These are phyloP conservation scores for Drosophila gunungcola DNA, from an alignment of 1,140 invertebrate genomes.

Conservation along the genomic window DNA sequence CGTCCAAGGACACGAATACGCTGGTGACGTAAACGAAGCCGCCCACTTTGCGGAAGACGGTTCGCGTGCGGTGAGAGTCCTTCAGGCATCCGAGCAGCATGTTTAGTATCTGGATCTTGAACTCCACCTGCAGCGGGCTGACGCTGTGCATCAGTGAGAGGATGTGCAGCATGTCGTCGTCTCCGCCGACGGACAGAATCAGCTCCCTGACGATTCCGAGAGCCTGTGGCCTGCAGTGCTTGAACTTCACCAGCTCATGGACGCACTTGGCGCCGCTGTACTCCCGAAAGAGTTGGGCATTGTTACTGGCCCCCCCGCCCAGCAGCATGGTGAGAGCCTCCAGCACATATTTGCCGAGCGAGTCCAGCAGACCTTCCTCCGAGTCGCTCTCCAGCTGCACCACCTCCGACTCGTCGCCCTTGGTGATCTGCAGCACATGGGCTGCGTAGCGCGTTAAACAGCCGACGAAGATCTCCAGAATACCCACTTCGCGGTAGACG, in stretches of 20 bases:
- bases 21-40: conserved; percentile 99
- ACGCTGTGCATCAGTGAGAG: conserved; percentile 96
- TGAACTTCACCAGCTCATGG: conserved; percentile 94
- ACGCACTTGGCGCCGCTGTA: conserved; percentile 96
- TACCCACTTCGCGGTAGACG: conserved; percentile 98
- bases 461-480: conserved; percentile 98
- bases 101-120: conserved; percentile 96
- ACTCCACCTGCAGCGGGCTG: conserved; percentile 90
- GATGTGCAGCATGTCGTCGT: conserved; percentile 97
- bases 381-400: conserved; percentile 28
- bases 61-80: conserved; percentile 97
- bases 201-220: conserved; percentile 94
- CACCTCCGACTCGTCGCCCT: conserved; percentile 68
- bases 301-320: conserved; percentile 90
- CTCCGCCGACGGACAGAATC: conserved; percentile 95
- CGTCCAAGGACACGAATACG: conserved; percentile 96
- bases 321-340: conserved; percentile 94
- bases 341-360: conserved; percentile 93
- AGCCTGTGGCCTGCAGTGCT: conserved; percentile 92
- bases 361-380: conserved; percentile 87
- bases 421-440: conserved; percentile 80
- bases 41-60: conserved; percentile 98
- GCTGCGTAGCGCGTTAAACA: conserved; percentile 94
- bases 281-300: conserved; percentile 96
- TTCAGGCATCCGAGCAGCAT: conserved; percentile 94